Percentiles rank a stretch among this genome's conserved stretches.
Evolutionary conservation across 2,113 vertebrate genomes (phyloP).

Genomic region (Limanda limanda): DNA sequence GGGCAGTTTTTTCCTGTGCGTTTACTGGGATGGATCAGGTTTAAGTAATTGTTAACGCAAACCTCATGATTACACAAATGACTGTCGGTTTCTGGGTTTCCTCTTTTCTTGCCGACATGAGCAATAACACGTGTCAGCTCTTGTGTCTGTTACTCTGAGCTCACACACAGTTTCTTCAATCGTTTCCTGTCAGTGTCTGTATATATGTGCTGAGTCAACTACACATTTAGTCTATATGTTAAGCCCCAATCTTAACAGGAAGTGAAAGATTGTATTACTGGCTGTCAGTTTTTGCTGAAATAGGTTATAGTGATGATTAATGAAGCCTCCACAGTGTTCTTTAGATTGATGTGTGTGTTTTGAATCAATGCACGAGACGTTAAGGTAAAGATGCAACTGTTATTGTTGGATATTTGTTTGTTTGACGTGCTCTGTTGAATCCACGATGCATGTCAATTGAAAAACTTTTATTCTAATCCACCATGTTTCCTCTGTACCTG

Average conservation of each 20-base stretch:
- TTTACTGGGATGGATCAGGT: background rate
- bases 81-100: background rate
- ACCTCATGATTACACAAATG: background rate
- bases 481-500: constrained; percentile 10
- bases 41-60: background rate
- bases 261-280: background rate
- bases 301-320: constrained; percentile 48
- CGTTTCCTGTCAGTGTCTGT: constrained; percentile 15
- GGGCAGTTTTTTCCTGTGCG: no score
- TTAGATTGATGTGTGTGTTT: constrained; percentile 14
- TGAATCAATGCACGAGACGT: constrained; percentile 1
- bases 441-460: background rate
- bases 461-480: background rate
- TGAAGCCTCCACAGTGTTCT: background rate
- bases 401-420: constrained; percentile 5
- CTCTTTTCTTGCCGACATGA: background rate
- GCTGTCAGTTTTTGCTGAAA: constrained; percentile 9
- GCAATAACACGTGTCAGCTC: background rate
- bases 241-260: background rate
- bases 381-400: background rate
- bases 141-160: background rate
- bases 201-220: constrained; percentile 27
- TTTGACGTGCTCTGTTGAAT: background rate
- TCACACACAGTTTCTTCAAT: background rate
- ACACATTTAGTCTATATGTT: background rate